A percentile compares a stretch with the other conserved stretches of the same genome.
Conservation (phyloP, 2,888 invertebrate genomes). For the Cataglyphis altisquamis region DNA sequence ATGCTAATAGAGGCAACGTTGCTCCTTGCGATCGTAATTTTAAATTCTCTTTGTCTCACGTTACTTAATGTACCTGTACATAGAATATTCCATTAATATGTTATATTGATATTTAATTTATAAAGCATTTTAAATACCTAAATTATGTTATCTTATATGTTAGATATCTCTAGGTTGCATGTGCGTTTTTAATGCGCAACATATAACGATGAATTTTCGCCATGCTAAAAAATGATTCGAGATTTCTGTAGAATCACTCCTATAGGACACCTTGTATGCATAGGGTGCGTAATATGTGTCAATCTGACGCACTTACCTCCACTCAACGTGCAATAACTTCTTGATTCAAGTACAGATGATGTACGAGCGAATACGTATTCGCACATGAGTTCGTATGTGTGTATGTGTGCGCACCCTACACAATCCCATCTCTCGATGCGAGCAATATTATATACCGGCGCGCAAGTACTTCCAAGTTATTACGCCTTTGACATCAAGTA, state of each 20-base stretch:
- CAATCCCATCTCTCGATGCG: constrained; percentile 32
- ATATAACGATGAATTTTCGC: background rate
- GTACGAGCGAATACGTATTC: constrained; percentile 20
- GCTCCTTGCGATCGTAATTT: constrained; percentile 36
- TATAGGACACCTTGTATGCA: background rate
- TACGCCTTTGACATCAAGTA: constrained; percentile 80
- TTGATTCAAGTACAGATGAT: constrained; percentile 58
- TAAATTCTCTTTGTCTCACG: constrained; percentile 1
- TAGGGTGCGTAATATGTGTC: constrained; percentile 19
- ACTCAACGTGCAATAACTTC: constrained; percentile 69
- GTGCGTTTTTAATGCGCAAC: background rate
- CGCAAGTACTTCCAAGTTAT: constrained; percentile 78
- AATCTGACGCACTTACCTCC: constrained; percentile 43
- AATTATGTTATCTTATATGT: background rate
- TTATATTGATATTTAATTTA: constrained; percentile 11
- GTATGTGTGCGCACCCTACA: constrained; percentile 7
- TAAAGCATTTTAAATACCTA: background rate
- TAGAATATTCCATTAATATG: constrained; percentile 1
- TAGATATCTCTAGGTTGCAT: background rate
- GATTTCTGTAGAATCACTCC: background rate
- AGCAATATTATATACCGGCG: background rate
- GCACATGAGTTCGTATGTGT: no score
- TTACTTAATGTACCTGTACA: background rate
- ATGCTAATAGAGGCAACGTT: background rate
- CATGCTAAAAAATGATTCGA: background rate